Evolutionary conservation across 2,113 vertebrate species (phyloP).

Genomic region (Centropristis striata): DNA sequence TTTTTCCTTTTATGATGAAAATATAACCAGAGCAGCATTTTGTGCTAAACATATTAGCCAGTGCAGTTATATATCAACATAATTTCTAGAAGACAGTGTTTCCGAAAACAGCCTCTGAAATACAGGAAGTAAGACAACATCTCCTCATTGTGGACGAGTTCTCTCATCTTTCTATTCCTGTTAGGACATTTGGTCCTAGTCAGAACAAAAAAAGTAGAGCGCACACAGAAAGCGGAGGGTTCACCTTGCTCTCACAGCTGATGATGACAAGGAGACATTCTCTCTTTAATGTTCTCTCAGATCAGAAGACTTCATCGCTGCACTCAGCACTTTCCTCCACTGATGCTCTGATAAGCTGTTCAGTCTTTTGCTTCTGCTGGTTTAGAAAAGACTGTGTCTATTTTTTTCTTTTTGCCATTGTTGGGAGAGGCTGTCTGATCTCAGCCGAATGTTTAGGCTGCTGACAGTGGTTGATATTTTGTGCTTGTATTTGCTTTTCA

Average conservation of each 20-base stretch:
- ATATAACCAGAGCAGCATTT: background rate
- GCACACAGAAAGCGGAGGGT: constrained; percentile 30
- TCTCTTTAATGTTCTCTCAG: constrained; percentile 52
- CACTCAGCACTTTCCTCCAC: constrained; percentile 66
- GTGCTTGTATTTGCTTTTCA: background rate
- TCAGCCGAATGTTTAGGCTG: constrained; percentile 14
- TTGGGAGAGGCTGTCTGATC: constrained; percentile 16
- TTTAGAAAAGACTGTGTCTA: constrained; percentile 38
- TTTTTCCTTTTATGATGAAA: background rate
- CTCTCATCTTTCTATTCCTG: constrained; percentile 11
- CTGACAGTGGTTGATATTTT: constrained; percentile 1
- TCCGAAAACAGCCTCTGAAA: constrained; percentile 14
- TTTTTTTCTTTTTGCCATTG: constrained; percentile 21
- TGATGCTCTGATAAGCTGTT: constrained; percentile 71
- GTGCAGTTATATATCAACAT: background rate
- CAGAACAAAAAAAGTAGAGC: constrained; percentile 29
- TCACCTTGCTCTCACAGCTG: constrained; percentile 71
- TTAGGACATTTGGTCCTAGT: constrained; percentile 48
- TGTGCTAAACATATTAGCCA: background rate
- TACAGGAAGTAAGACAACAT: constrained; percentile 15
- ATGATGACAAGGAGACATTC: constrained; percentile 45
- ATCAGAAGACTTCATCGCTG: constrained; percentile 64
- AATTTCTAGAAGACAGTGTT: background rate
- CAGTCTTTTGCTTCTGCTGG: constrained; percentile 48
- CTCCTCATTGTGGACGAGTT: constrained; percentile 4